These are phyloP conservation scores for Philonicus albiceps DNA, from an alignment of 2,888 invertebrate genomes.

Conservation along the genomic window DNA sequence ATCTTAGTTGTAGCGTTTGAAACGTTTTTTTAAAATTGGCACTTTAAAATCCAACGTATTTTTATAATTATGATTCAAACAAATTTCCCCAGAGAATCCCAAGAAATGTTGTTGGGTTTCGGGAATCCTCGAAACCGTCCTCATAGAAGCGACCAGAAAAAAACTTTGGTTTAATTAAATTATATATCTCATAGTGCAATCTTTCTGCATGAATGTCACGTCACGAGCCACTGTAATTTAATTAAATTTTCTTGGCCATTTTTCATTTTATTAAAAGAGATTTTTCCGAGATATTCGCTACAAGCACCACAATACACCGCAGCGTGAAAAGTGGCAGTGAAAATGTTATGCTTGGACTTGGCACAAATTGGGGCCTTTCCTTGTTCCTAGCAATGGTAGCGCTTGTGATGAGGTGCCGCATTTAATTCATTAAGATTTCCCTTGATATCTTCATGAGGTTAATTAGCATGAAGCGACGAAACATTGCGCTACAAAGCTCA, in stretches of 20 bases:
- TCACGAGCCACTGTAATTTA: background rate
- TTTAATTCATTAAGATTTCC: background rate
- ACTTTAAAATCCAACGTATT: background rate
- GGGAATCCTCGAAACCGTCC: background rate
- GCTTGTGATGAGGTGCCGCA: background rate
- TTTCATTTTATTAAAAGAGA: constrained; percentile 30
- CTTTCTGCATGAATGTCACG: constrained; percentile 40
- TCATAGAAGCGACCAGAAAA: background rate
- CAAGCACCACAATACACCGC: background rate
- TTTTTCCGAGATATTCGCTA: background rate
- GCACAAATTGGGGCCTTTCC: background rate
- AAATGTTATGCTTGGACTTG: background rate
- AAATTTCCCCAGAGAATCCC: background rate
- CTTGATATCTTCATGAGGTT: background rate
- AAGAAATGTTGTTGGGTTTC: background rate
- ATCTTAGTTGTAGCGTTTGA: background rate
- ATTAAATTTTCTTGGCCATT: constrained; percentile 13
- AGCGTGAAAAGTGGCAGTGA: background rate
- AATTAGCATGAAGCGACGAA: background rate
- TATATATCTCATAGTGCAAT: constrained; percentile 26
- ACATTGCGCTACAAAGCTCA: background rate
- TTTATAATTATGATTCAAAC: background rate
- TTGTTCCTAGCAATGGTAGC: background rate
- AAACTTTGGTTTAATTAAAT: constrained; percentile 31
- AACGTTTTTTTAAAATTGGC: background rate